These are phyloP conservation scores for Anniella stebbinsi DNA, from an alignment of 2,797 vertebrate species.

Conservation along the genomic window DNA sequence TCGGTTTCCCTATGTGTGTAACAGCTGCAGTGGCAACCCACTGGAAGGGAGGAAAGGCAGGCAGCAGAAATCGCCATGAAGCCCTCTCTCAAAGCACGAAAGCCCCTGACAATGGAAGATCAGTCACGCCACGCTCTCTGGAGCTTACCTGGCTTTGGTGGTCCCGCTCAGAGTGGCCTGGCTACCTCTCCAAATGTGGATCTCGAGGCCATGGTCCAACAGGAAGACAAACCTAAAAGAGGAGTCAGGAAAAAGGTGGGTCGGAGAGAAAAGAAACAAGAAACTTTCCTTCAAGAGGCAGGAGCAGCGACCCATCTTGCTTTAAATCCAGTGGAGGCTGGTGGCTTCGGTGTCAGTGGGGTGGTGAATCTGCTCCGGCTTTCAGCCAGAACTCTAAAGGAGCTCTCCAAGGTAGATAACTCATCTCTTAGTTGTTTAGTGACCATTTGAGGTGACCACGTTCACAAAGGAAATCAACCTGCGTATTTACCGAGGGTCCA, in stretches of 20 bases:
- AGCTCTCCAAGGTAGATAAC: too few relatives aligned
- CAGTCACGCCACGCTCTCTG: rapidly evolving
- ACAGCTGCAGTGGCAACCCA: too few relatives aligned
- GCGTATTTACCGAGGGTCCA: conserved; percentile 90
- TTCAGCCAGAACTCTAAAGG: too few relatives aligned
- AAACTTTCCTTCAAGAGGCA: not conserved
- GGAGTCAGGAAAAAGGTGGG: not conserved
- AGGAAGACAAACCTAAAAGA: conserved; percentile 91
- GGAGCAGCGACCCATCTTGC: too few relatives aligned
- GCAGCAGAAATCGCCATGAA: not conserved
- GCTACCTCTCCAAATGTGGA: conserved; percentile 92
- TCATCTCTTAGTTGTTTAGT: not conserved
- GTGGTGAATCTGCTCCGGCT: too few relatives aligned
- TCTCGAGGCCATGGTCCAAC: conserved; percentile 88
- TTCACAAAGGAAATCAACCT: rapidly evolving
- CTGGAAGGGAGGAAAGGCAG: not conserved
- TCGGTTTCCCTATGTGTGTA: too few relatives aligned
- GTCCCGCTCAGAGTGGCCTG: conserved; percentile 88
- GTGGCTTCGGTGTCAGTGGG: too few relatives aligned
- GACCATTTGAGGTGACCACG: too few relatives aligned
- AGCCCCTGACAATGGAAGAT: not conserved
- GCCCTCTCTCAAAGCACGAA: not conserved
- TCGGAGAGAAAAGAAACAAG: not conserved
- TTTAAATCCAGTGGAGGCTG: not conserved
- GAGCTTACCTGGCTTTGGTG: not conserved